Conservation (phyloP, 2,113 vertebrate species). For the Gallinago paraguaiae region DNA sequence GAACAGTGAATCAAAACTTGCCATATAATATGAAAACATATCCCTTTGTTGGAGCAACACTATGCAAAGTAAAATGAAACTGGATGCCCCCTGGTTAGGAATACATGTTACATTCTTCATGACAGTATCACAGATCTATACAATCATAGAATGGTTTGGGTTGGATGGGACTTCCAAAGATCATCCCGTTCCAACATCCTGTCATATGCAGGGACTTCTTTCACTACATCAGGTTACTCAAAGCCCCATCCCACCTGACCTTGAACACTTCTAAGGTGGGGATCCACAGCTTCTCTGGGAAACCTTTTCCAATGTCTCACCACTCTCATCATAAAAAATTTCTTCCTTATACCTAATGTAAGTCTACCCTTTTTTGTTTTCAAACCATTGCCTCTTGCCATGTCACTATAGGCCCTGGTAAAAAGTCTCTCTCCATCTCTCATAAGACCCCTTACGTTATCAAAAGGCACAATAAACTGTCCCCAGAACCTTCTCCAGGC, state of each 20-base stretch:
- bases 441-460: not conserved
- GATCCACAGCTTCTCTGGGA: not conserved
- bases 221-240: not conserved
- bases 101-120: not conserved
- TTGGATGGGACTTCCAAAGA: not conserved
- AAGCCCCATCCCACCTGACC: not conserved
- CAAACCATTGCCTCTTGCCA: not conserved
- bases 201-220: not conserved
- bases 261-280: not conserved
- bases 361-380: not conserved
- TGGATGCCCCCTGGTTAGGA: not conserved
- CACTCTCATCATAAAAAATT: not conserved
- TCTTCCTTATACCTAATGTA: not conserved
- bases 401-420: not conserved
- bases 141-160: not conserved
- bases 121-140: not conserved
- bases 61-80: not conserved
- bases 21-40: not conserved
- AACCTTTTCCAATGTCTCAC: not conserved
- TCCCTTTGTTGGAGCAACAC: not conserved
- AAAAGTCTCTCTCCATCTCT: not conserved
- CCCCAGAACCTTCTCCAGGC: not conserved
- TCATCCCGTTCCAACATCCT: not conserved
- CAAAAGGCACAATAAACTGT: not conserved
- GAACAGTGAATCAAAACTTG: not conserved